Evolutionary conservation across 1,140 invertebrate species (phyloP).

Genomic region (Dysdera silvatica): DNA sequence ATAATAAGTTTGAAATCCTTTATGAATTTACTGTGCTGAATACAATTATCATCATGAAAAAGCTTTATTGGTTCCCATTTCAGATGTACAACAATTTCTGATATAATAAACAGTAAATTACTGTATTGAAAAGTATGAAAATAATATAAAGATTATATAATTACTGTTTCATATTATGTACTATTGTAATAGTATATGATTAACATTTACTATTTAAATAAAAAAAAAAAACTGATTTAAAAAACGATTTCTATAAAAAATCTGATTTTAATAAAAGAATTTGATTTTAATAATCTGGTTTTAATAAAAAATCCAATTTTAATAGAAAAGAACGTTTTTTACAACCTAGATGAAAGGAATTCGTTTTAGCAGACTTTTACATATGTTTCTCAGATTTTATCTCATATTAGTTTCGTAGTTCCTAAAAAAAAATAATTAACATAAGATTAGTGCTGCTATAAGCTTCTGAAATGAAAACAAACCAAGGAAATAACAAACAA

Average conservation of each 20-base stretch:
- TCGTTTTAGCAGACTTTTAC: not conserved
- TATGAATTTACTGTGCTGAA: too few species aligned
- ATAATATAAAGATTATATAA: not conserved
- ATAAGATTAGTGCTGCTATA: not conserved
- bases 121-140: not conserved
- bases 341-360: not conserved
- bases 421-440: not conserved
- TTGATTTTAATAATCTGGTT: not conserved
- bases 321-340: not conserved
- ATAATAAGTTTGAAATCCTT: too few species aligned
- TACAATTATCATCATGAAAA: not conserved
- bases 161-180: not conserved
- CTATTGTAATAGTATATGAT: slow-evolving; percentile 26
- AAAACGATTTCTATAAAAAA: not conserved
- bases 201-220: not conserved
- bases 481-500: too few species aligned
- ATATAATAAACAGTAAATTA: not conserved
- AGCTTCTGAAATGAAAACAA: not conserved
- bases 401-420: not conserved
- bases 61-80: too few species aligned
- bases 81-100: too few species aligned
- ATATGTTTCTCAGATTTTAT: not conserved
- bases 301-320: not conserved
- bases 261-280: not conserved
- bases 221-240: not conserved